A percentile compares a stretch with the other conserved stretches of the same genome.
Evolutionary conservation across 2,888 invertebrate genomes (phyloP).

Genomic region (Iselma pallidipennis): DNA sequence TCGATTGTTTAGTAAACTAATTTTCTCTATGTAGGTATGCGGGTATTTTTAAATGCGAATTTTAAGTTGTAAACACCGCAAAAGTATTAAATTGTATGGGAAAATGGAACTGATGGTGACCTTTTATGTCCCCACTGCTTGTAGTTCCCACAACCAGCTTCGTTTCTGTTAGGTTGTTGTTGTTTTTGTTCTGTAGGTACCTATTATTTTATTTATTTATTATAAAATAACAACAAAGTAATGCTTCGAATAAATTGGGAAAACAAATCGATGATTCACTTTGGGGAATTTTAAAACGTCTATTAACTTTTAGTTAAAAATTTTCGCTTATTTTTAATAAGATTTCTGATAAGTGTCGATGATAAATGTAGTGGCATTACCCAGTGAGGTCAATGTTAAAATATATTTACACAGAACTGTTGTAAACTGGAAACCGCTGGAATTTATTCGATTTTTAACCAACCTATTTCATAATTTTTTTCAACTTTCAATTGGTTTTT

Average conservation of each 20-base stretch:
- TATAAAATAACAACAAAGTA: no score
- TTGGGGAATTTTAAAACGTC: not conserved
- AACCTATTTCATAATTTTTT: no score
- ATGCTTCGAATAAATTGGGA: no score
- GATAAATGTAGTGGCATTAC: not conserved
- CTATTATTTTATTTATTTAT: not conserved
- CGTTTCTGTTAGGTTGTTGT: no score
- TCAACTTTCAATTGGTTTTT: no score
- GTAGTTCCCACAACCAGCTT: not conserved
- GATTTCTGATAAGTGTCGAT: not conserved
- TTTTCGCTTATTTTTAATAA: not conserved
- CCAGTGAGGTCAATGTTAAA: not conserved
- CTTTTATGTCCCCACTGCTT: constrained; percentile 2
- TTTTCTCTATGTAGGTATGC: no score
- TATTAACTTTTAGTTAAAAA: not conserved
- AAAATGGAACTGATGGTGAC: not conserved
- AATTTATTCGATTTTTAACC: no score
- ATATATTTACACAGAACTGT: not conserved
- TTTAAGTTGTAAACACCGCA: no score
- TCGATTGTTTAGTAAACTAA: no score
- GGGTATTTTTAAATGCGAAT: no score
- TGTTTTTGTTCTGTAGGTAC: not conserved
- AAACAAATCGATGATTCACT: not conserved
- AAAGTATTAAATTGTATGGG: not conserved
- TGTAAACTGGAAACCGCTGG: not conserved